phyloP scores from a whole-genome alignment of 2,888 invertebrate genomes.

The Troides oblongomaculatus region DNA sequence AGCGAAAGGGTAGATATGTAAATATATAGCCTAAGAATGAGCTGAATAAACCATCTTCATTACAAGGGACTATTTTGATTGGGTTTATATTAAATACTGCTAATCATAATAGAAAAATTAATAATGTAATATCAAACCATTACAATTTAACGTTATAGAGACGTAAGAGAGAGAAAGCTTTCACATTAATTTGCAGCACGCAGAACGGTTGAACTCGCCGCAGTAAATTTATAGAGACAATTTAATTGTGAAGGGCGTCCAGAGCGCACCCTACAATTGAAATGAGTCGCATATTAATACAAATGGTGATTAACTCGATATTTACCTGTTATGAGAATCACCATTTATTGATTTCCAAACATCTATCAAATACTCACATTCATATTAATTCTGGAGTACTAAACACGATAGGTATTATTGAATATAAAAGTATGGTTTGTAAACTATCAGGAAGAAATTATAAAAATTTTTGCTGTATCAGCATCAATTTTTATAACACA shows the following conservation, averaged over 20 bases:
- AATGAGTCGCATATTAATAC: slow-evolving; percentile 26
- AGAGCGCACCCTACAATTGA: slow-evolving; percentile 24
- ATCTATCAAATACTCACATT: background rate
- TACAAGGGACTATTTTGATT: no score
- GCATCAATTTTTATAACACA: no score
- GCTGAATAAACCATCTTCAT: no score
- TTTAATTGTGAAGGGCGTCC: slow-evolving; percentile 25
- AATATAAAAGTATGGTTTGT: background rate
- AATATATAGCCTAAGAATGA: no score
- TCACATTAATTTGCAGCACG: slow-evolving; percentile 14
- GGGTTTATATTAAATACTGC: no score
- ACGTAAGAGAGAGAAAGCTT: slow-evolving; percentile 3
- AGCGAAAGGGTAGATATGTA: no score
- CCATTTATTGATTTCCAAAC: slow-evolving; percentile 2
- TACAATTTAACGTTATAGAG: background rate
- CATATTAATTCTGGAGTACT: background rate
- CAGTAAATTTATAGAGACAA: slow-evolving; percentile 24
- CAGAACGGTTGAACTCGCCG: slow-evolving; percentile 14
- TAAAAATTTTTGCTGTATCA: no score
- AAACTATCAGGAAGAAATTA: no score
- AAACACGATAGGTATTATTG: background rate
- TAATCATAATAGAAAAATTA: background rate
- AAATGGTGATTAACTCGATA: slow-evolving; percentile 22
- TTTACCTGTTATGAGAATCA: slow-evolving; percentile 8
- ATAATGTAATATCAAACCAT: background rate